Base-by-base conservation (phyloP, 2,113 vertebrate species). In the Stigmatopora argus region DNA sequence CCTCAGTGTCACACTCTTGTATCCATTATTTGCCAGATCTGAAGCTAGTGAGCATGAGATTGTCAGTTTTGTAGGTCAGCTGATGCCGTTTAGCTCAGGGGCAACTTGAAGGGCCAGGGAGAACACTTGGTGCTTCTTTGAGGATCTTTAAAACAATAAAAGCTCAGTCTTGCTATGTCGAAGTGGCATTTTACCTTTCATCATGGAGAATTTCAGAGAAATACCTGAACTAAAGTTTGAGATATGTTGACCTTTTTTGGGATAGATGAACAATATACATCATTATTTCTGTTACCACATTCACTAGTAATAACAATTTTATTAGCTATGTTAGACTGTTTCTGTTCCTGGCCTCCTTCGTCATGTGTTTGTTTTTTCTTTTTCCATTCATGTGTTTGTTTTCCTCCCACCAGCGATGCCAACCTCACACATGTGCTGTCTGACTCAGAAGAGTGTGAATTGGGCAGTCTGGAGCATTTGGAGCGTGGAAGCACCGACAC, bases 401-500 rank as follows among this genome's bases (percentile, higher is more conserved):
- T 15, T 72, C 55, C 52, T 56, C 44, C 75, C 65, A 71, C 0
- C 83, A 98, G 96, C 0, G 94, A 96, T 1, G 92, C 94, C 85
- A 95, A 92, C 90, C 89, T 98, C 80, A 91, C 94, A 83, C 95
- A 97, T 2, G 88, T 81, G 1, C 87, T 93, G 77, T 95, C 93
- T 0, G 95, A 98, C 88, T 94, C 94, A 0, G 94, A 96, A 70
- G 95, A 96, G 80, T 93, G 93, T 0, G 94, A 95, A 81, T 84
- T 96, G 90, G 94, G 94, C 83, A 94, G 94, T 87, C 91, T 90
- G 0, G 95, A 96, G 81, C 87, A 77, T n/a, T 78, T 90, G 83
- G 90, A 91, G 74, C 93, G 92, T 56, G 93, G 94, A 62, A 95
- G 96, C 88, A 92, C 92, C 0, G 96, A 96, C 79, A 93, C 93